Percentiles rank a stretch among this genome's conserved stretches.
These are phyloP conservation scores for Drosophila meridionalis DNA, from an alignment of 2,888 invertebrate species.

Conservation along the genomic window DNA sequence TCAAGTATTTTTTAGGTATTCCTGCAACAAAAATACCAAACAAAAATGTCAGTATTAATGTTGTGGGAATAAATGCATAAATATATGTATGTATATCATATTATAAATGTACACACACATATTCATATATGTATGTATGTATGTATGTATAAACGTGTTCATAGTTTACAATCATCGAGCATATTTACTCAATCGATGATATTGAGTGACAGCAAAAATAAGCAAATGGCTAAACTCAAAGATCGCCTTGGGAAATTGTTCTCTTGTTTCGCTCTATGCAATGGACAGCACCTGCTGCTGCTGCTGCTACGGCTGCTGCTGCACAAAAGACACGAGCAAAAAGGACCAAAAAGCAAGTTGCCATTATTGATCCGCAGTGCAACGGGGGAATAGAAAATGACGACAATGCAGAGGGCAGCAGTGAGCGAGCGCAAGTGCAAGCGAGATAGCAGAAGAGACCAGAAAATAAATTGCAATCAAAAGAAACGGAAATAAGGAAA, in stretches of 20 bases:
- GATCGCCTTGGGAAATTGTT: constrained; percentile 32
- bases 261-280: neutral
- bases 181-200: neutral
- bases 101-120: neutral
- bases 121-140: neutral
- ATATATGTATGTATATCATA: neutral
- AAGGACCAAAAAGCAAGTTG: constrained; percentile 45
- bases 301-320: constrained; percentile 31
- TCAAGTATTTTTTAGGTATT: constrained; percentile 3
- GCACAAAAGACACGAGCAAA: constrained; percentile 12
- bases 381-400: constrained; percentile 17
- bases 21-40: neutral
- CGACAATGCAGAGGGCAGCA: constrained; percentile 16
- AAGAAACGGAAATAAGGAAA: constrained; percentile 29
- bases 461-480: constrained; percentile 37
- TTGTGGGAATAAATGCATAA: neutral
- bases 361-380: constrained; percentile 53
- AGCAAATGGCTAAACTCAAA: constrained; percentile 15
- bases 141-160: neutral
- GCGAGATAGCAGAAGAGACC: constrained; percentile 40
- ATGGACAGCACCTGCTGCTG: constrained; percentile 38
- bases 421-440: constrained; percentile 46
- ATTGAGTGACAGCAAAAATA: neutral
- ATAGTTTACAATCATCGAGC: neutral
- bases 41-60: neutral